phyloP scores from a whole-genome alignment of 53 echinoderm and acorn worm species.

The Hippasteria phrygiana region DNA sequence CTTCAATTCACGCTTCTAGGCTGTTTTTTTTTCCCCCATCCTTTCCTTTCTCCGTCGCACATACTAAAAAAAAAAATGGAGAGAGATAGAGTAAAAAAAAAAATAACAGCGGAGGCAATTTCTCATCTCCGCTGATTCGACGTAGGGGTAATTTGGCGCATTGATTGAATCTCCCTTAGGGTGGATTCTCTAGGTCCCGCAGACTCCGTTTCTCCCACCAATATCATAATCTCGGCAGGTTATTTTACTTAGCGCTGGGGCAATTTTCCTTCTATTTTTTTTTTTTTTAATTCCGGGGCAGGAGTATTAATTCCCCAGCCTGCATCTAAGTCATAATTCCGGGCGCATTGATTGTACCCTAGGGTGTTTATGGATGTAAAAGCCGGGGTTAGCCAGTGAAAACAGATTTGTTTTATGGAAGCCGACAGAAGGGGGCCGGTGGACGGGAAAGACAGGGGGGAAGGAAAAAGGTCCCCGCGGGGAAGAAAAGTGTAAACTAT shows the following conservation, averaged over 20 bases:
- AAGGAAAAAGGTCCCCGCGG: background rate
- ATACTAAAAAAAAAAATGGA: too few species aligned
- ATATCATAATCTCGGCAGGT: conserved; percentile 59
- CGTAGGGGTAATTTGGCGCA: conserved; percentile 63
- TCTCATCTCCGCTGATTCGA: conserved; percentile 59
- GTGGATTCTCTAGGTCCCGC: background rate
- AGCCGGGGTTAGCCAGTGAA: conserved; percentile 46
- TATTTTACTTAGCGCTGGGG: conserved; percentile 61
- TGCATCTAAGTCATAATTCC: conserved; percentile 42
- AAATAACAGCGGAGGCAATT: conserved; percentile 51
- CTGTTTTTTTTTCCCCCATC: conserved; percentile 20
- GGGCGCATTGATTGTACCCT: conserved; percentile 48
- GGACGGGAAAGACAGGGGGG: background rate
- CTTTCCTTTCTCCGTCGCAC: background rate
- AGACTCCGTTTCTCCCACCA: conserved; percentile 30
- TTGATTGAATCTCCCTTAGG: conserved; percentile 64
- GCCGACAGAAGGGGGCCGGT: conserved; percentile 43
- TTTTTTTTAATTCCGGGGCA: conserved; percentile 30
- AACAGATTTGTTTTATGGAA: conserved; percentile 68
- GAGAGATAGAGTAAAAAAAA: background rate
- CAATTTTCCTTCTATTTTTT: conserved; percentile 56
- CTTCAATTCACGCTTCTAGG: conserved; percentile 47
- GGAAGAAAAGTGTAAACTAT: conserved; percentile 13
- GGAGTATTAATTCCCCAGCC: conserved; percentile 48
- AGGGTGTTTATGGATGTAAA: conserved; percentile 59